phyloP scores from a whole-genome alignment of 2,113 vertebrate genomes.

The Sturnira hondurensis region DNA sequence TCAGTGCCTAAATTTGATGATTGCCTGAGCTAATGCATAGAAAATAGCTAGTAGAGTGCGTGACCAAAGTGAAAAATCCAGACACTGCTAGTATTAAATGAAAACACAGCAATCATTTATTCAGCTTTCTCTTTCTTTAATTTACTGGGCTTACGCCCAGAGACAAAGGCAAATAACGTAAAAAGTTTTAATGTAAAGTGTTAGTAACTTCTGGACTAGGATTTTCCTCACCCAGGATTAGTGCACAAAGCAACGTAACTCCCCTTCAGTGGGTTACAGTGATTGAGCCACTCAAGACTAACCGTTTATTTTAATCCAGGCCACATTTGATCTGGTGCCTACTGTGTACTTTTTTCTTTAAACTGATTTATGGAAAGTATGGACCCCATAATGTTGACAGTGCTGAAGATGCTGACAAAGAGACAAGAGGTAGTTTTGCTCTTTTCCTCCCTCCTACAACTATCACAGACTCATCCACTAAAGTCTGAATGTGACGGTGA shows the following conservation, averaged over 20 bases:
- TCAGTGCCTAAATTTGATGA: not conserved
- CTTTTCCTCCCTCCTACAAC: not conserved
- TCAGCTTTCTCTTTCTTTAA: not conserved
- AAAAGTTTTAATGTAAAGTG: not conserved
- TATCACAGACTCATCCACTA: not conserved
- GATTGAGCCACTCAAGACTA: not conserved
- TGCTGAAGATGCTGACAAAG: not conserved
- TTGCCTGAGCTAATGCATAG: not conserved
- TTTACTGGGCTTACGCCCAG: not conserved
- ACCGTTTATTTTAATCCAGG: not conserved
- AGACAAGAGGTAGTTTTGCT: not conserved
- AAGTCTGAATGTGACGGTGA: not conserved
- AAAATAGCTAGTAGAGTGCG: not conserved
- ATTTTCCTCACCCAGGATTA: not conserved
- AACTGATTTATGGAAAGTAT: not conserved
- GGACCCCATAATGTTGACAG: not conserved
- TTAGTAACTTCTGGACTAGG: not conserved
- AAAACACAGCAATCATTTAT: not conserved
- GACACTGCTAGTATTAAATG: not conserved
- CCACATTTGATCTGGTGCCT: not conserved
- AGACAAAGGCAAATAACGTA: not conserved
- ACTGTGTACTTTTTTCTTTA: not conserved
- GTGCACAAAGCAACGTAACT: not conserved
- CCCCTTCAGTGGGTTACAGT: not conserved
- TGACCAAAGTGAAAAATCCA: not conserved